Evolutionary conservation across 2,888 invertebrate species (phyloP).

Genomic region (Chironomus tentans): DNA sequence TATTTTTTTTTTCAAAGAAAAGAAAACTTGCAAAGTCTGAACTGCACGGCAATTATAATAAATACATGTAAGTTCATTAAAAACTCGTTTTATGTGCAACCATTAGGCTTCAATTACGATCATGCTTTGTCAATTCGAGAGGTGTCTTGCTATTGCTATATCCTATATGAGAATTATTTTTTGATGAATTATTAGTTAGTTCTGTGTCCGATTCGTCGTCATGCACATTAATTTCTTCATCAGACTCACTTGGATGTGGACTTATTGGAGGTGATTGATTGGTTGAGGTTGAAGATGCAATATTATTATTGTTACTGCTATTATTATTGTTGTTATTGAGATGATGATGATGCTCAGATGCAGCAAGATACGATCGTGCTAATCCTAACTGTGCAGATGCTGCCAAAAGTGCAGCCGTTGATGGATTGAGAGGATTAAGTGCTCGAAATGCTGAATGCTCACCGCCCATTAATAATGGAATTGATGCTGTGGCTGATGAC

Average conservation of each 20-base stretch:
- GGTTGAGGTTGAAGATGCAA: slow-evolving; percentile 35
- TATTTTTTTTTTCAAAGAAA: background rate
- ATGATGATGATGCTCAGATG: slow-evolving; percentile 4
- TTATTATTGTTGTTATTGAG: background rate
- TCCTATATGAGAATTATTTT: background rate
- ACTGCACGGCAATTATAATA: background rate
- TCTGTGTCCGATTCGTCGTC: slow-evolving; percentile 62
- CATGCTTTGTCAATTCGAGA: slow-evolving; percentile 18
- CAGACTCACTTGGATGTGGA: slow-evolving; percentile 44
- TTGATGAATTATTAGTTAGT: slow-evolving; percentile 29
- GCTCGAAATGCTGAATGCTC: slow-evolving; percentile 83
- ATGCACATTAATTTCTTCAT: slow-evolving; percentile 79
- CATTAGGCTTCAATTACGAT: slow-evolving; percentile 18
- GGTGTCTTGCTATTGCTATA: background rate
- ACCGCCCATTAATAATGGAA: slow-evolving; percentile 67
- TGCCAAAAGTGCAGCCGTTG: slow-evolving; percentile 48
- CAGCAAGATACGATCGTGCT: slow-evolving; percentile 37
- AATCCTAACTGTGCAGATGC: slow-evolving; percentile 38
- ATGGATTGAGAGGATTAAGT: slow-evolving; percentile 57
- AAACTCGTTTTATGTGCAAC: background rate
- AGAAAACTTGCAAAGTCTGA: background rate
- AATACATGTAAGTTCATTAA: background rate
- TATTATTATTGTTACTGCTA: slow-evolving; percentile 27
- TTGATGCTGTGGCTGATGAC: slow-evolving; percentile 43
- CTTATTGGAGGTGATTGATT: slow-evolving; percentile 29